Base-by-base conservation (phyloP, 2,797 vertebrate genomes). In the Dendrocincla tyrannina region DNA sequence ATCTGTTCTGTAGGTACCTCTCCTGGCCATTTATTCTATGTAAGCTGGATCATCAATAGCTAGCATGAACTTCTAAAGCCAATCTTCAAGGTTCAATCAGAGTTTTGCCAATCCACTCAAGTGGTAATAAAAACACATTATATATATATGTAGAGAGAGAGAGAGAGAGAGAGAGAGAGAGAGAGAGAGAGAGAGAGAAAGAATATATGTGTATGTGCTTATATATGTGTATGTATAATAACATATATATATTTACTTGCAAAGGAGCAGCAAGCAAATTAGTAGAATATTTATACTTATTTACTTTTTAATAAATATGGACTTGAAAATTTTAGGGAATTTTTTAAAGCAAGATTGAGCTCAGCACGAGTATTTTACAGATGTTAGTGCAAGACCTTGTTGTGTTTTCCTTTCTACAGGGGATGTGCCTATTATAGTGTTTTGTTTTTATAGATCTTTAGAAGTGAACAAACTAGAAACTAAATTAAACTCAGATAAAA, bases 191-290 rank as follows among this genome's bases (percentile, higher is more conserved):
- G 18, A 44, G 42, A 15, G 24, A 52, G 27, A 52, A 9, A 50
- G 49, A 28, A 59, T 25, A 9, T 20, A 2, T 35, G 4, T 14
- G 4, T 18, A 3, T 19, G 0, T 10, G 10, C 2, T 8, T 14
- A 47, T 0, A 1, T 8, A 6, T 1, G 0, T 24, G 6, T 35
- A 3, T 42, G 7, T 32, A 46, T 28, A n/a, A 4, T 28, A 1
- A 30, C 1, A 1, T 23, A 20, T 44, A 73, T 52, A 41, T 46
- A 33, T n/a, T 44, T 70, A 28, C 23, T 76, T 89, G 17, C 11
- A 87, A 81, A 67, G 32, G 7, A 93, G 10, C 37, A 67, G 24
- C 47, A 94, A 68, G 60, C 58, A 39, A 89, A 74, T 23, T 8
- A 53, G 68, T 13, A 89, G 14, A 67, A 67, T 19, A 66, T 47